Percentiles rank a stretch among this genome's conserved stretches.
phyloP scores from a whole-genome alignment of 2,113 vertebrate species.

The Rhagologus leucostigma region DNA sequence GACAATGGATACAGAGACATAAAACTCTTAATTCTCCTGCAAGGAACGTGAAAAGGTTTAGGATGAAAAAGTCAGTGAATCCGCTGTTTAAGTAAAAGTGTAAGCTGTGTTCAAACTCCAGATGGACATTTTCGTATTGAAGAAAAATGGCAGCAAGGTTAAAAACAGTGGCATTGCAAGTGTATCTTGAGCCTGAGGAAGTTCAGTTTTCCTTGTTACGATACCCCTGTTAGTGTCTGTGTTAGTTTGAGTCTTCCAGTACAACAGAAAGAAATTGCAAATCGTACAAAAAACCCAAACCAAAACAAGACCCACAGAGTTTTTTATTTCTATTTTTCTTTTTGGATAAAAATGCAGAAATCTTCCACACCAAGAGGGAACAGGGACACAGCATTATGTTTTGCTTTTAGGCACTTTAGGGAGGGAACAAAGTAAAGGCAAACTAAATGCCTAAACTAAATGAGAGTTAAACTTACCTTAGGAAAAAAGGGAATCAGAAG shows the following conservation, averaged over 20 bases:
- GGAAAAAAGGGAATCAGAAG: slow-evolving; percentile 17
- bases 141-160: background rate
- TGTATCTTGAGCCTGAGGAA: background rate
- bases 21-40: background rate
- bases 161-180: background rate
- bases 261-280: background rate
- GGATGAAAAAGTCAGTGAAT: background rate
- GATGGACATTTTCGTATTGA: background rate
- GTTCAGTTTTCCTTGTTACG: background rate
- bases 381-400: background rate
- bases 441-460: background rate
- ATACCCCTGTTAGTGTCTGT: background rate
- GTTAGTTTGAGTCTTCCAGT: background rate
- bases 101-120: background rate
- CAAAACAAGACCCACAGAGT: background rate
- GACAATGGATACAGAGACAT: background rate
- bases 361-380: background rate
- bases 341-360: background rate
- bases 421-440: slow-evolving; percentile 1
- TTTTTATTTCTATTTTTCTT: background rate
- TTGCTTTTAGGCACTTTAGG: background rate
- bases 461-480: slow-evolving; percentile 10
- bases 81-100: background rate
- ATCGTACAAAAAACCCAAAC: background rate
- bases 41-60: background rate